Evolutionary conservation across 2,888 invertebrate species (phyloP).

Genomic region (Sipha maydis): DNA sequence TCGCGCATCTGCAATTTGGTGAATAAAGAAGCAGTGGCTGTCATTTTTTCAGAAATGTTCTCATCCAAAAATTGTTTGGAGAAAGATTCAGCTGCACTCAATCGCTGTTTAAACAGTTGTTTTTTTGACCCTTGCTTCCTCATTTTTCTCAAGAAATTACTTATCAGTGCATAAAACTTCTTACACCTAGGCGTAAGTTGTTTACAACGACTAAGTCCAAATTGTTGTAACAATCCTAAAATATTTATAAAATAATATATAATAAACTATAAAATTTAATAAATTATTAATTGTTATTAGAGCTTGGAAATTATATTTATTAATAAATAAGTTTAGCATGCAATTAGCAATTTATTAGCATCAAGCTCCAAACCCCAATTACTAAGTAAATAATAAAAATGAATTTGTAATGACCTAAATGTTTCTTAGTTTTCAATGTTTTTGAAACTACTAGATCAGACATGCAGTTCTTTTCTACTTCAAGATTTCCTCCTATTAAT

Average conservation of each 20-base stretch:
- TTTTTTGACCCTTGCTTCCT: background rate
- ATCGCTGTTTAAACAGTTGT: background rate
- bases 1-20: background rate
- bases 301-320: too few relatives aligned
- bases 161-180: background rate
- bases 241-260: background rate
- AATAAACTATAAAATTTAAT: too few relatives aligned
- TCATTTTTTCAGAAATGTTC: background rate
- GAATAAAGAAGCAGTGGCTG: background rate
- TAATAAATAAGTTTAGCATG: too few relatives aligned
- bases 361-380: too few relatives aligned
- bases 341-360: too few relatives aligned
- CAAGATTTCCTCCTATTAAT: too few relatives aligned
- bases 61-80: background rate
- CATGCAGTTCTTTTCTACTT: too few relatives aligned
- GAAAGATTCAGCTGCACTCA: background rate
- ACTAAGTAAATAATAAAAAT: too few relatives aligned
- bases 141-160: background rate
- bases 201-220: constrained; percentile 19
- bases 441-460: too few relatives aligned
- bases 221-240: constrained; percentile 1
- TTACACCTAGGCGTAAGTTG: background rate
- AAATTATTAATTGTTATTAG: too few relatives aligned
- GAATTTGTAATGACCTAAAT: too few relatives aligned
- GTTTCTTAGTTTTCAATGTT: too few relatives aligned